Percentiles rank a stretch among this genome's conserved stretches.
phyloP scores from a whole-genome alignment of 1,140 invertebrate genomes.

The Nasonia vitripennis region DNA sequence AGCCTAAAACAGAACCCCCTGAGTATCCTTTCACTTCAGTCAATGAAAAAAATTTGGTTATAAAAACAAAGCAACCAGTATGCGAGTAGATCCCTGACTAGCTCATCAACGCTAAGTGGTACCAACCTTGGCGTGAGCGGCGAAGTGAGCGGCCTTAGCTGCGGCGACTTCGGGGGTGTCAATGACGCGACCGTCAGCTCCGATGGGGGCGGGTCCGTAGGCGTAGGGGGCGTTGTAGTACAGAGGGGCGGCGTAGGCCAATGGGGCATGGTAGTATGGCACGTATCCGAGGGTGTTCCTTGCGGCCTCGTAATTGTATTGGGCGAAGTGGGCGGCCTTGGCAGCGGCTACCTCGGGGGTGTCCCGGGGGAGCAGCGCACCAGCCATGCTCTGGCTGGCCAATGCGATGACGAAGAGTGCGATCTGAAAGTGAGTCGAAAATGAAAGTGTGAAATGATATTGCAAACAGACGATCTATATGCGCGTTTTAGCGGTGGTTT shows the following conservation, averaged over 20 bases:
- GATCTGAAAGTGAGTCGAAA: neutral
- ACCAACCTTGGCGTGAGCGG: slow-evolving; percentile 73
- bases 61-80: too few species aligned
- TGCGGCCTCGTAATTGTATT: slow-evolving; percentile 64
- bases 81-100: too few species aligned
- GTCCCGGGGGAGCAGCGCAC: slow-evolving; percentile 63
- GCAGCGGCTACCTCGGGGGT: slow-evolving; percentile 79
- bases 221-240: slow-evolving; percentile 40
- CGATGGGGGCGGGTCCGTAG: slow-evolving; percentile 75
- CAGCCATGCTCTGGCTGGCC: slow-evolving; percentile 47
- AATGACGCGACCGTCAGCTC: slow-evolving; percentile 78
- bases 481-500: too few species aligned
- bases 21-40: too few species aligned
- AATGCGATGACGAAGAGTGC: slow-evolving; percentile 52
- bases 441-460: neutral
- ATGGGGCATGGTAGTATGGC: slow-evolving; percentile 50
- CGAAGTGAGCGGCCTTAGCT: slow-evolving; percentile 77
- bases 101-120: too few species aligned
- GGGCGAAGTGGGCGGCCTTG: slow-evolving; percentile 76
- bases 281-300: slow-evolving; percentile 64
- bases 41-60: too few species aligned
- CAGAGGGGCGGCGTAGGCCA: slow-evolving; percentile 39
- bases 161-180: slow-evolving; percentile 80
- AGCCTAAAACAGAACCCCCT: too few species aligned
- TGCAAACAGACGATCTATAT: too few species aligned